Evolutionary conservation across 2,797 vertebrate species (phyloP).

Genomic region (Enteromius radiatus): DNA sequence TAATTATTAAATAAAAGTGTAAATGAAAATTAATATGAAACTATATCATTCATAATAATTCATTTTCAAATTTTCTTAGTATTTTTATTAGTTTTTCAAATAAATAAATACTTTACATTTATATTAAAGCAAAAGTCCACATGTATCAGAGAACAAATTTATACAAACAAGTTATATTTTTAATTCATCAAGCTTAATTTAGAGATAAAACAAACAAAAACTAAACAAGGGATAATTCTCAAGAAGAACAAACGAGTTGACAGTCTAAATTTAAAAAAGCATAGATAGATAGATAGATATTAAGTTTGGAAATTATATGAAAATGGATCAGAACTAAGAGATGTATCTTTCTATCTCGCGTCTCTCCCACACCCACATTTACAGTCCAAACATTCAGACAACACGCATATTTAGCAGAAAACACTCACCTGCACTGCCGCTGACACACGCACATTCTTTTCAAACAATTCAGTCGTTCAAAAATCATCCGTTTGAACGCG

Average conservation of each 20-base stretch:
- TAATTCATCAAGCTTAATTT: background rate
- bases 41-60: background rate
- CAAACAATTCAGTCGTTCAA: slow-evolving; percentile 83
- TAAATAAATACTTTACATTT: background rate
- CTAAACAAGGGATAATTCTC: background rate
- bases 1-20: background rate
- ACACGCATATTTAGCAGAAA: slow-evolving; percentile 70
- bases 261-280: background rate
- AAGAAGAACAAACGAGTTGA: background rate
- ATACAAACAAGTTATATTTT: background rate
- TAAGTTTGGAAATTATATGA: background rate
- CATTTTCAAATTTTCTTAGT: too few relatives aligned
- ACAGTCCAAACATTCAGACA: slow-evolving; percentile 64
- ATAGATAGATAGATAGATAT: slow-evolving; percentile 5
- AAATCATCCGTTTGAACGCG: slow-evolving; percentile 84
- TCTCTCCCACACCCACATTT: slow-evolving; percentile 46
- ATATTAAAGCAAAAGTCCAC: background rate
- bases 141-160: background rate
- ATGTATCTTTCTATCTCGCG: background rate
- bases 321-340: background rate
- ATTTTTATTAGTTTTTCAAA: background rate
- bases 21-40: too few relatives aligned
- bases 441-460: slow-evolving; percentile 86
- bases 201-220: background rate
- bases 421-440: slow-evolving; percentile 82